A percentile compares a stretch with the other conserved stretches of the same genome.
Conservation (phyloP, 2,113 vertebrate species). For the Poeciliopsis turrubarensis region DNA sequence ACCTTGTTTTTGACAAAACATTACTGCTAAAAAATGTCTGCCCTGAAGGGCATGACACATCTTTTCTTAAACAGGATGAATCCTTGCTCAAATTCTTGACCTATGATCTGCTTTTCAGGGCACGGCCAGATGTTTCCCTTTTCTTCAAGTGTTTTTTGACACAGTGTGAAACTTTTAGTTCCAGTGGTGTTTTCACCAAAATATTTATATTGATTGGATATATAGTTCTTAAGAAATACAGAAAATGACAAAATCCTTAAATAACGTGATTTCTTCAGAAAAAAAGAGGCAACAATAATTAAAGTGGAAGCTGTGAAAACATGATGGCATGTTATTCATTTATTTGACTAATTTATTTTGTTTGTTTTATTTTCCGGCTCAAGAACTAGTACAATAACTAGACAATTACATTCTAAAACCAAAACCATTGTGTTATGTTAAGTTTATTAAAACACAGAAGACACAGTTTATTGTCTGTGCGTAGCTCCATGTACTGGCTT, state of each 20-base stretch:
- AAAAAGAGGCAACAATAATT: not conserved
- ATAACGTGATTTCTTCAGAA: not conserved
- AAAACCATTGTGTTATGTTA: not conserved
- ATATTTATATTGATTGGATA: not conserved
- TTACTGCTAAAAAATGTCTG: not conserved
- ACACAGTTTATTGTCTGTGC: not conserved
- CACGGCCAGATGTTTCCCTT: not conserved
- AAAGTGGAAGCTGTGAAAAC: slow-evolving; percentile 2
- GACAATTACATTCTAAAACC: not conserved
- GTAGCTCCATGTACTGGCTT: not conserved
- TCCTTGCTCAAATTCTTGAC: not conserved
- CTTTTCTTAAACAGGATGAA: not conserved
- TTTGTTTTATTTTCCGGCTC: not conserved
- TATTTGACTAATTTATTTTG: not conserved
- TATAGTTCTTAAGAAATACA: not conserved
- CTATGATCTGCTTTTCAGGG: not conserved
- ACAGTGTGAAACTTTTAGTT: not conserved
- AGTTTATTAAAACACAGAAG: not conserved
- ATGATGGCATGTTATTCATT: not conserved
- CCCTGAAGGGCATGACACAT: not conserved
- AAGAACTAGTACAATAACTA: not conserved
- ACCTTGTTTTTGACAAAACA: not conserved
- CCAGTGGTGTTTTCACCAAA: no score
- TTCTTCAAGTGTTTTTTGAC: not conserved
- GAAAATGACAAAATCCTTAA: not conserved